phyloP scores from a whole-genome alignment of 1,140 invertebrate genomes.

The Atta texana region DNA sequence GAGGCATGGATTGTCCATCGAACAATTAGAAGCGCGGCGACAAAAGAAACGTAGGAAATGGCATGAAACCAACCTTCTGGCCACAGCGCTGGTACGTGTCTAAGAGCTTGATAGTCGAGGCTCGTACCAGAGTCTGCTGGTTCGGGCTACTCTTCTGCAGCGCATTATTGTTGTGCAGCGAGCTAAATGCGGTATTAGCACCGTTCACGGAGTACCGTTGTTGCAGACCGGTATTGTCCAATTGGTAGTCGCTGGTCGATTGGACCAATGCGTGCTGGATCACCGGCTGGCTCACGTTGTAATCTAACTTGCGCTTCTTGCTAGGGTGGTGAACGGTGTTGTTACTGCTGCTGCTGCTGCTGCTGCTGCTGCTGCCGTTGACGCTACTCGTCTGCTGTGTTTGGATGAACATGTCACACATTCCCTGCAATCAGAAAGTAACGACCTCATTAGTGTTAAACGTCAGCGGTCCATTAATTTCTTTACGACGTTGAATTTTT shows the following conservation, averaged over 20 bases:
- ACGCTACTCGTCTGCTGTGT: constrained; percentile 88
- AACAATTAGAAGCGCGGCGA: constrained; percentile 9
- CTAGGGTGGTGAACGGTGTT: constrained; percentile 86
- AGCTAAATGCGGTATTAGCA: constrained; percentile 83
- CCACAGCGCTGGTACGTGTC: constrained; percentile 91
- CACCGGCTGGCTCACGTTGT: constrained; percentile 85
- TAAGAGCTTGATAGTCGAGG: constrained; percentile 91
- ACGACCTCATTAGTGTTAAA: not conserved
- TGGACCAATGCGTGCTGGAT: constrained; percentile 86
- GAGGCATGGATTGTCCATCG: not conserved
- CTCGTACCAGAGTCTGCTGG: constrained; percentile 89
- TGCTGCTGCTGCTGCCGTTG: constrained; percentile 87
- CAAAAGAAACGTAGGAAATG: constrained; percentile 33
- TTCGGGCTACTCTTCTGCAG: constrained; percentile 86
- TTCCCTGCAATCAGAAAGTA: constrained; percentile 86
- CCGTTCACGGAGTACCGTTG: constrained; percentile 84
- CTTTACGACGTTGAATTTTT: not conserved
- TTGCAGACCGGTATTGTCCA: constrained; percentile 77
- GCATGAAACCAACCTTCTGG: constrained; percentile 87
- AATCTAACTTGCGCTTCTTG: constrained; percentile 88
- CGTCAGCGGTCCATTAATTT: not conserved
- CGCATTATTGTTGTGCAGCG: constrained; percentile 85
- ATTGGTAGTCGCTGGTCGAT: constrained; percentile 84
- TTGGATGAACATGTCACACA: constrained; percentile 92
- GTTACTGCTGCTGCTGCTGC: constrained; percentile 85